phyloP scores from a whole-genome alignment of 2,113 vertebrate genomes.

The Todiramphus chloris region DNA sequence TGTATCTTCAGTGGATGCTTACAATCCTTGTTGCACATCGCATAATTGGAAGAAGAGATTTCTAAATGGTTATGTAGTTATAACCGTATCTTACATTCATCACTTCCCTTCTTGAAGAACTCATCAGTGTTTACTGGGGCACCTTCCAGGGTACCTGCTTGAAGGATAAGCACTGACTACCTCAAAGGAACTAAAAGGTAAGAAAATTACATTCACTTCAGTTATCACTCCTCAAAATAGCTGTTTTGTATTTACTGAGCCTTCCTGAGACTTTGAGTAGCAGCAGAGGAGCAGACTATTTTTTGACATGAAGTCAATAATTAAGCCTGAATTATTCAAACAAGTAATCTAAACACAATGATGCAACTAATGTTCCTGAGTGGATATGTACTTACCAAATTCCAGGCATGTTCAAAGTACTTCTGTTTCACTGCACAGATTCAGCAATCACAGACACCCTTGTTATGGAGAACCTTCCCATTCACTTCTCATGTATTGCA shows the following conservation, averaged over 20 bases:
- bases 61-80: slow-evolving; percentile 6
- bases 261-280: neutral
- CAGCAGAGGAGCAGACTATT: slow-evolving; percentile 22
- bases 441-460: neutral
- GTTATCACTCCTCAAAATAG: neutral
- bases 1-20: slow-evolving; percentile 19
- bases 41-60: slow-evolving; percentile 6
- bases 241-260: slow-evolving; percentile 1
- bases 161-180: slow-evolving; percentile 5
- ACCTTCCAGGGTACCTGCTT: neutral
- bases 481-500: neutral
- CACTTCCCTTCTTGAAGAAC: neutral
- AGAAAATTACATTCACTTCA: slow-evolving; percentile 1
- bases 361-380: slow-evolving; percentile 23
- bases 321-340: slow-evolving; percentile 35
- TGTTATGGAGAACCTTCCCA: neutral
- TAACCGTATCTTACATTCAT: neutral
- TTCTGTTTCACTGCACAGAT: neutral
- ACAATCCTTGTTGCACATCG: neutral
- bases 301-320: slow-evolving; percentile 41
- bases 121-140: neutral
- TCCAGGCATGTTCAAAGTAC: neutral
- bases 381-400: neutral
- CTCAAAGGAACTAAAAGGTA: neutral
- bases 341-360: slow-evolving; percentile 28